Conservation (phyloP, 2,888 invertebrate genomes). For the Athetis lepigone region DNA sequence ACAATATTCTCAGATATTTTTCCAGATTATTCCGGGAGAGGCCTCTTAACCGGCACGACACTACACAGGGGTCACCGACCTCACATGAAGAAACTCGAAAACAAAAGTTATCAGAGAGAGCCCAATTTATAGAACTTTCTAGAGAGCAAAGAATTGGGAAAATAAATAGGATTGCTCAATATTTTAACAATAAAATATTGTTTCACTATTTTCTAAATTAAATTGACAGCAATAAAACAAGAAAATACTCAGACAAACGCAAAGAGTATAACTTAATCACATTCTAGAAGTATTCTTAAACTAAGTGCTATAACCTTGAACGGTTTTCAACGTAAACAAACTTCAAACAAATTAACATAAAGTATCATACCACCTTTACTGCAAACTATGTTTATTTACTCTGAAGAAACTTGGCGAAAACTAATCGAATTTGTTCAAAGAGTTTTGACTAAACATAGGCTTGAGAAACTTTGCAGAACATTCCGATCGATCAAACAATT, state of each 20-base stretch:
- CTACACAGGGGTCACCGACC: conserved; percentile 31
- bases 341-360: conserved; percentile 6
- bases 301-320: not conserved
- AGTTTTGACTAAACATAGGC: conserved; percentile 14
- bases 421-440: conserved; percentile 15
- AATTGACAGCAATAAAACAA: too few species aligned
- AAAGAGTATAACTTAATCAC: not conserved
- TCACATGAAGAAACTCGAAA: conserved; percentile 20
- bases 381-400: conserved; percentile 15
- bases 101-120: conserved; percentile 34
- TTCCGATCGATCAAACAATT: conserved; percentile 5
- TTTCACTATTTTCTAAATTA: too few species aligned
- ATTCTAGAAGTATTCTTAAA: not conserved
- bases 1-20: not conserved
- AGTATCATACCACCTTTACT: not conserved
- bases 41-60: conserved; percentile 11
- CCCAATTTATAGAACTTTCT: conserved; percentile 1
- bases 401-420: conserved; percentile 15
- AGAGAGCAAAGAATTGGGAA: conserved; percentile 2
- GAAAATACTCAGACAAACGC: not conserved
- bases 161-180: not conserved
- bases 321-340: conserved; percentile 1
- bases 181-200: too few species aligned
- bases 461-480: conserved; percentile 14
- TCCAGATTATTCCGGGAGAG: conserved; percentile 7